These are phyloP conservation scores for Nycticorax nycticorax DNA, from an alignment of 2,113 vertebrate genomes.

Conservation along the genomic window DNA sequence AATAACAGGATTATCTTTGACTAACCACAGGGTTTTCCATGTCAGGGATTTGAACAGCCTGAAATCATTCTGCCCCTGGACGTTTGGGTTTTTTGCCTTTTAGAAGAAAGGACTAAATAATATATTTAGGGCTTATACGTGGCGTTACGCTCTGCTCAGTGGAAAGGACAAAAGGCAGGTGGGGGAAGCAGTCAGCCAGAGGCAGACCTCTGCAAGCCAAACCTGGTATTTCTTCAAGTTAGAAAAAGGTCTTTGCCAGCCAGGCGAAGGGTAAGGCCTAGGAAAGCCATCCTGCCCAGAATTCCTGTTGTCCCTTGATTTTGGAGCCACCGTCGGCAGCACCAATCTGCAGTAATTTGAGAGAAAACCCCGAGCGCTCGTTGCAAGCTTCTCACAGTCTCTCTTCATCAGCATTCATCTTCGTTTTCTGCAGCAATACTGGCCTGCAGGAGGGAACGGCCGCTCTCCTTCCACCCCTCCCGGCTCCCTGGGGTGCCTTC, in stretches of 20 bases:
- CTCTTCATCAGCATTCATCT: background rate
- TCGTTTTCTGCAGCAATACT: background rate
- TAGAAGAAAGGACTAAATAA: background rate
- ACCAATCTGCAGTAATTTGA: background rate
- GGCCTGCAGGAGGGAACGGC: background rate
- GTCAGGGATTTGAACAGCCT: background rate
- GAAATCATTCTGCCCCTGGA: background rate
- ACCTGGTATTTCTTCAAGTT: background rate
- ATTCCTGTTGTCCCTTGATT: background rate
- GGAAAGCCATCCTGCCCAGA: background rate
- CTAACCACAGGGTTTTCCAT: conserved; percentile 24
- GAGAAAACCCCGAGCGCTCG: background rate
- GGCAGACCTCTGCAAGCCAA: background rate
- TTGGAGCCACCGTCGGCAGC: background rate
- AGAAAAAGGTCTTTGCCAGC: background rate
- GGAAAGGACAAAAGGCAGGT: background rate
- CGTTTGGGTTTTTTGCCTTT: background rate
- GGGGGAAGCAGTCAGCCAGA: background rate
- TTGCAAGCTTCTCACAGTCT: background rate
- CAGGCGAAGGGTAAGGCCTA: background rate
- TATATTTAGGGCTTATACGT: background rate
- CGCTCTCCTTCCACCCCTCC: background rate
- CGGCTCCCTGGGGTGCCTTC: background rate
- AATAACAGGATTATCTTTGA: conserved; percentile 52
- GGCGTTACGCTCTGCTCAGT: background rate